Conservation (phyloP, 2,888 invertebrate genomes). For the Syrphus vitripennis region DNA sequence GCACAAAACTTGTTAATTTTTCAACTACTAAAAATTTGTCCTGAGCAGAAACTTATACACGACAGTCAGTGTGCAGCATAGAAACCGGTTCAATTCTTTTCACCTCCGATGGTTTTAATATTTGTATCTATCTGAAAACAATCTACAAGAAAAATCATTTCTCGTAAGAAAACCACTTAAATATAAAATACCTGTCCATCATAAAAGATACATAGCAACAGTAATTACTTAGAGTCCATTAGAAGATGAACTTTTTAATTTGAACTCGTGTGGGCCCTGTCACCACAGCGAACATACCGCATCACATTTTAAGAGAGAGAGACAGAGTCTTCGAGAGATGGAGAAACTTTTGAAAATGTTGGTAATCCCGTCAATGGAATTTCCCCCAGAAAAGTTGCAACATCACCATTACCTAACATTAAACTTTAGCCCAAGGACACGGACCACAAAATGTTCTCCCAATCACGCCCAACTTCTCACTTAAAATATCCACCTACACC, state of each 20-base stretch:
- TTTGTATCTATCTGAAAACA: too few relatives aligned
- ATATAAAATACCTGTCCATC: background rate
- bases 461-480: background rate
- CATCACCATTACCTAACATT: constrained; percentile 9
- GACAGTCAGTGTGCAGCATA: too few relatives aligned
- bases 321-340: background rate
- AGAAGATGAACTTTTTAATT: constrained; percentile 26
- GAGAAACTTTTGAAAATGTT: background rate
- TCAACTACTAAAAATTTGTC: too few relatives aligned
- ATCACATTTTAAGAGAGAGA: too few relatives aligned
- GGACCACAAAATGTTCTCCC: background rate
- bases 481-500: background rate
- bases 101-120: too few relatives aligned
- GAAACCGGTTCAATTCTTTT: too few relatives aligned
- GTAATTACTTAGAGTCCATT: constrained; percentile 22
- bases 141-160: background rate
- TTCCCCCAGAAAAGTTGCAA: constrained; percentile 2
- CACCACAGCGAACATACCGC: background rate
- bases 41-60: too few relatives aligned
- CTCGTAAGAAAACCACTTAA: background rate
- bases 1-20: too few relatives aligned
- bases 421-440: background rate
- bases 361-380: constrained; percentile 3
- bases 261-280: background rate
- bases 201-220: background rate